These are phyloP conservation scores for Heliconius ismenius DNA, from an alignment of 2,888 invertebrate genomes.

Conservation along the genomic window DNA sequence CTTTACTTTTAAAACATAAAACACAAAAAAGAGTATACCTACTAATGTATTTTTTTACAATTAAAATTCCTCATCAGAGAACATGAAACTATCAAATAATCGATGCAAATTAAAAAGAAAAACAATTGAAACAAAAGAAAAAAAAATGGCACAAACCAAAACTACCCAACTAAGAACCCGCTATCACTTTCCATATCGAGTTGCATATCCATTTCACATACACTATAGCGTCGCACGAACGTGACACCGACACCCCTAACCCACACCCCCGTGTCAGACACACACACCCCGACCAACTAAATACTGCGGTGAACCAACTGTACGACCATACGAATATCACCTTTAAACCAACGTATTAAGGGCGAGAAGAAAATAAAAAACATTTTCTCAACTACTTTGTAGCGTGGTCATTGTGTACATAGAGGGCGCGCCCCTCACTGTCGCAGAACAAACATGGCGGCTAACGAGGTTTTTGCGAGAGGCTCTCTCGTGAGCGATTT, in stretches of 20 bases:
- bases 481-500: constrained; percentile 75
- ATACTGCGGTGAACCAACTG: constrained; percentile 47
- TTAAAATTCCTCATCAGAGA: background rate
- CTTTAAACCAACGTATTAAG: constrained; percentile 49
- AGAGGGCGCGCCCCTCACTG: constrained; percentile 78
- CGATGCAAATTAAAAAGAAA: background rate
- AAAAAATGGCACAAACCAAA: constrained; percentile 12
- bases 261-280: constrained; percentile 70
- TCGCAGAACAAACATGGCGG: constrained; percentile 79
- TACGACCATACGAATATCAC: constrained; percentile 45
- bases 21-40: too few species aligned
- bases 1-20: too few species aligned
- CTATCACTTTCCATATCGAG: constrained; percentile 72
- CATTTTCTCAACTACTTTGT: constrained; percentile 31
- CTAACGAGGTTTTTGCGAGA: constrained; percentile 79
- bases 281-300: constrained; percentile 67
- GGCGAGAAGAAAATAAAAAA: constrained; percentile 30
- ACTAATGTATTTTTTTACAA: background rate
- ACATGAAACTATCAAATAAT: background rate
- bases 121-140: constrained; percentile 5
- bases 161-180: constrained; percentile 41
- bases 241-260: constrained; percentile 73
- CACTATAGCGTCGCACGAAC: constrained; percentile 73
- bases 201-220: constrained; percentile 78
- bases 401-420: constrained; percentile 67